Percentiles rank a stretch among this genome's conserved stretches.
Conservation (phyloP, 1,140 invertebrate genomes). For the Mya arenaria region DNA sequence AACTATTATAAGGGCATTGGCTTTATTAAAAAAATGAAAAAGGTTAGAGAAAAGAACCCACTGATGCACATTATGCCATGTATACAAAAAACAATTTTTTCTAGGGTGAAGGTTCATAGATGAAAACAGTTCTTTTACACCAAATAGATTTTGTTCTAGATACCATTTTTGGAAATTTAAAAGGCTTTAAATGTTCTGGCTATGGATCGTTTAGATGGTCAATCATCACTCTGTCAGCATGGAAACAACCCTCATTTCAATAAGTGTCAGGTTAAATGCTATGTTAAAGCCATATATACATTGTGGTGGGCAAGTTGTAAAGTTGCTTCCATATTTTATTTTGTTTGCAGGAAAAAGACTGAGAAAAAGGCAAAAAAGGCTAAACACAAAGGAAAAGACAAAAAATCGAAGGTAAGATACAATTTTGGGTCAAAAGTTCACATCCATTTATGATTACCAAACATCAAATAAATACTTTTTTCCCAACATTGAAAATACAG, state of each 20-base stretch:
- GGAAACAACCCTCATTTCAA: background rate
- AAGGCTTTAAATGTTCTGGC: background rate
- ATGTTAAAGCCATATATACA: background rate
- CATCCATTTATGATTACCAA: background rate
- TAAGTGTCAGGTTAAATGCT: background rate
- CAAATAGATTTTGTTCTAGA: too few relatives aligned
- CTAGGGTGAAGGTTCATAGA: too few relatives aligned
- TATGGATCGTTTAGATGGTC: background rate
- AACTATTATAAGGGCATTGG: too few relatives aligned
- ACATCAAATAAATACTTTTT: background rate
- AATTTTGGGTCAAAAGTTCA: background rate
- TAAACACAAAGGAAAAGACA: slow-evolving; percentile 78
- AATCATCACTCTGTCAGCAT: background rate
- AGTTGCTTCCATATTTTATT: slow-evolving; percentile 36
- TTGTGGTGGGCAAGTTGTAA: background rate
- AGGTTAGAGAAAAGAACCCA: too few relatives aligned
- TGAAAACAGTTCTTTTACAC: too few relatives aligned
- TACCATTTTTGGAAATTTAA: background rate
- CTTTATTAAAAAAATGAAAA: too few relatives aligned
- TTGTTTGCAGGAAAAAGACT: slow-evolving; percentile 73
- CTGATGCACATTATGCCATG: too few relatives aligned
- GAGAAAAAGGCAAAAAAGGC: slow-evolving; percentile 79
- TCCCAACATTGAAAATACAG: background rate
- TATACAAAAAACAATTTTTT: too few relatives aligned
- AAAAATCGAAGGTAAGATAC: slow-evolving; percentile 75